A percentile compares a stretch with the other conserved stretches of the same genome.
Evolutionary conservation across 2,888 invertebrate species (phyloP).

Genomic region (Spatulosminthurus flaviceps): DNA sequence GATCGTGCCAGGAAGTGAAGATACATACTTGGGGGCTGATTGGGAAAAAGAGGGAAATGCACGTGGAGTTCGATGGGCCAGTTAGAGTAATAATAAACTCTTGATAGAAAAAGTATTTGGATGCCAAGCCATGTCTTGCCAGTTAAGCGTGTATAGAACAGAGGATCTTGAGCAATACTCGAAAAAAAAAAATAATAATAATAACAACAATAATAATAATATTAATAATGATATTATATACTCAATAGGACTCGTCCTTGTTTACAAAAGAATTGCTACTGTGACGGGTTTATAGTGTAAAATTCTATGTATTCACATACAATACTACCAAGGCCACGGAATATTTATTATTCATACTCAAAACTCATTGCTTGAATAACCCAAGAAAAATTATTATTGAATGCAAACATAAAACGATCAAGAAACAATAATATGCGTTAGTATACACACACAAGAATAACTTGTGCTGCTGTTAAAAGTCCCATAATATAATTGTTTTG

Average conservation of each 20-base stretch:
- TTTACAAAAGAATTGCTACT: constrained; percentile 12
- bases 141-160: background rate
- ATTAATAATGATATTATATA: no score
- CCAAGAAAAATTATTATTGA: background rate
- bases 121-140: constrained; percentile 20
- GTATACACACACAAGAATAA: background rate
- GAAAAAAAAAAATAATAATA: no score
- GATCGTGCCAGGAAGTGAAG: background rate
- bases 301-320: constrained; percentile 8
- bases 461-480: background rate
- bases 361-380: background rate
- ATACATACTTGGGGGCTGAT: background rate
- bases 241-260: constrained; percentile 6
- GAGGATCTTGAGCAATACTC: constrained; percentile 12
- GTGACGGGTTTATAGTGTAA: background rate
- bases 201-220: no score
- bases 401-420: background rate
- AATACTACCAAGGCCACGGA: background rate
- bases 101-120: background rate
- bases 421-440: background rate
- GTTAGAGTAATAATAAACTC: background rate
- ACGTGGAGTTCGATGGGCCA: background rate
- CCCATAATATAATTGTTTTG: no score
- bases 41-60: background rate
- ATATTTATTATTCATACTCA: background rate